Evolutionary conservation across 2,888 invertebrate genomes (phyloP).

Genomic region (Nemotelus nigrinus): DNA sequence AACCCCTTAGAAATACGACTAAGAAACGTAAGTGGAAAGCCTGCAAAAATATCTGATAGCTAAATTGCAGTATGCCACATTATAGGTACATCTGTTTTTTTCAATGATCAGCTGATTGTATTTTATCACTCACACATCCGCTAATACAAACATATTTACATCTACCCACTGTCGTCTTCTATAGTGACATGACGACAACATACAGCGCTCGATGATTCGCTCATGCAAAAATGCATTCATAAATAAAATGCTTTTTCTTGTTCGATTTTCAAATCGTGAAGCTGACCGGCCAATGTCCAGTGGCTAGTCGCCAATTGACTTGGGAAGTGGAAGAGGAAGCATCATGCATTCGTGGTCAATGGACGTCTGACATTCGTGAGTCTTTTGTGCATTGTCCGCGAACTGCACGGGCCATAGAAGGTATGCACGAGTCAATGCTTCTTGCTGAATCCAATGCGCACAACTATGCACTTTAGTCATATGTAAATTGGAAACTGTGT

Average conservation of each 20-base stretch:
- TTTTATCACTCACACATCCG: too few species aligned
- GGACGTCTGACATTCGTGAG: constrained; percentile 26
- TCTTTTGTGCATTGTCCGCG: background rate
- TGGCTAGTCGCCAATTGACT: background rate
- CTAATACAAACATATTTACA: too few species aligned
- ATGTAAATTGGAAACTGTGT: background rate
- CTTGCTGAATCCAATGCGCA: background rate
- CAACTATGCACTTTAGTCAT: background rate
- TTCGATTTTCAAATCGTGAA: background rate
- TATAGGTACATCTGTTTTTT: too few species aligned
- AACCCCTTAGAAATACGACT: too few species aligned
- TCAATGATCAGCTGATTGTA: too few species aligned
- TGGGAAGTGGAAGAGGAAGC: background rate
- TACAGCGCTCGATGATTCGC: background rate
- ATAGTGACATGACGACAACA: too few species aligned
- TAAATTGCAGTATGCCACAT: too few species aligned
- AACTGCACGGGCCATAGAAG: background rate
- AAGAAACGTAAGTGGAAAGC: too few species aligned
- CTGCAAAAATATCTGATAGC: too few species aligned
- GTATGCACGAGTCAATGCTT: background rate
- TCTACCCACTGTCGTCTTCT: background rate
- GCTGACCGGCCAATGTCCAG: constrained; percentile 4
- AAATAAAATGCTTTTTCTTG: background rate
- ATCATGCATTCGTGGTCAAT: constrained; percentile 8
- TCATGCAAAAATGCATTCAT: constrained; percentile 5